Evolutionary conservation across 2,113 vertebrate genomes (phyloP).

Genomic region (Amphiprion percula): DNA sequence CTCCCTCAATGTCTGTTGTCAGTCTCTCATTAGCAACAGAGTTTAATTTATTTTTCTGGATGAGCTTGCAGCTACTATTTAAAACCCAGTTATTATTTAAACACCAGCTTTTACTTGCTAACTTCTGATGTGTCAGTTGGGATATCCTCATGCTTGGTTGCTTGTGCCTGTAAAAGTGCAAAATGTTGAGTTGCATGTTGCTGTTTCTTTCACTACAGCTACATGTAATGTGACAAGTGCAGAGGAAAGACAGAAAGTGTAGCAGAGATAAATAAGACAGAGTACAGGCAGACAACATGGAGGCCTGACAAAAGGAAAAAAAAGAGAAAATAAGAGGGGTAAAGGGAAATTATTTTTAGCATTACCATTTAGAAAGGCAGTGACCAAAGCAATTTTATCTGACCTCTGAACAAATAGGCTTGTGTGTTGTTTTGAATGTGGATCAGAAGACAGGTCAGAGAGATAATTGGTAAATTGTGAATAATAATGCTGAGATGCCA

Average conservation of each 20-base stretch:
- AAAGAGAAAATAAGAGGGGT: neutral
- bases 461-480: slow-evolving; percentile 69
- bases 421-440: slow-evolving; percentile 40
- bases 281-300: neutral
- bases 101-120: slow-evolving; percentile 5
- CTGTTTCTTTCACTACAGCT: neutral
- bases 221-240: neutral
- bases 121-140: slow-evolving; percentile 17
- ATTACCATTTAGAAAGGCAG: slow-evolving; percentile 52
- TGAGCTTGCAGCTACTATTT: slow-evolving; percentile 7
- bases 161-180: slow-evolving; percentile 1
- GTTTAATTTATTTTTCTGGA: slow-evolving; percentile 13
- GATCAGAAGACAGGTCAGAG: slow-evolving; percentile 49
- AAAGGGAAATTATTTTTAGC: slow-evolving; percentile 48
- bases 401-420: slow-evolving; percentile 56
- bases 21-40: neutral
- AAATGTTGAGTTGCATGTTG: neutral
- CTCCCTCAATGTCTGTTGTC: neutral
- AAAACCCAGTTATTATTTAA: slow-evolving; percentile 10
- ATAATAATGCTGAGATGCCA: slow-evolving; percentile 55
- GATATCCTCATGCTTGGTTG: neutral
- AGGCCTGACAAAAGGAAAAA: slow-evolving; percentile 7
- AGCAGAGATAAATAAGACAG: slow-evolving; percentile 19
- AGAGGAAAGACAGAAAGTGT: slow-evolving; percentile 5
- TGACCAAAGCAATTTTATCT: slow-evolving; percentile 62